phyloP scores from a whole-genome alignment of 2,888 invertebrate genomes.

The Drosophila stalkeri region DNA sequence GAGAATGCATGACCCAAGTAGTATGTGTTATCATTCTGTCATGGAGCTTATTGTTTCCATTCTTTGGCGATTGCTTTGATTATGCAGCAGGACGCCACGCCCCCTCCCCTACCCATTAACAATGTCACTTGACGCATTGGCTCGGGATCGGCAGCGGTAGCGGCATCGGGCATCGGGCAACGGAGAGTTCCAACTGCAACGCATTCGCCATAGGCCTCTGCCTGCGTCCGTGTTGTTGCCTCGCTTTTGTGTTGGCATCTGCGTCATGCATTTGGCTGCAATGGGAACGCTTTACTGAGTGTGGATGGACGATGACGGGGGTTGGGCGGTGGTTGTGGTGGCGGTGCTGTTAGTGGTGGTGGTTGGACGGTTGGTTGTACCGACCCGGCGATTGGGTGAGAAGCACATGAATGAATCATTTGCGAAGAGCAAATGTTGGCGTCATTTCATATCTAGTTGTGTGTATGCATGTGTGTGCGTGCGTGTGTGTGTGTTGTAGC shows the following conservation, averaged over 20 bases:
- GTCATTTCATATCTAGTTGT: conserved; percentile 64
- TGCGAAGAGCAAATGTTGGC: conserved; percentile 68
- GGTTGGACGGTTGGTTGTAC: conserved; percentile 11
- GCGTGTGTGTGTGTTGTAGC: not conserved
- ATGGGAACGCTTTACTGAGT: conserved; percentile 36
- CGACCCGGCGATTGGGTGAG: conserved; percentile 42
- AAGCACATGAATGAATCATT: conserved; percentile 75
- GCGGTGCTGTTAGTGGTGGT: not conserved
- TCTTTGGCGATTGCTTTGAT: conserved; percentile 37
- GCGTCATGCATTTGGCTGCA: conserved; percentile 76
- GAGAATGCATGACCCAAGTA: conserved; percentile 10
- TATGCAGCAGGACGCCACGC: conserved; percentile 24
- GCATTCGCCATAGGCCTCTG: conserved; percentile 50
- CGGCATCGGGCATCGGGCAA: not conserved
- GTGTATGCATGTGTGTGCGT: conserved; percentile 10
- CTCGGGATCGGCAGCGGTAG: not conserved
- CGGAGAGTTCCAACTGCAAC: conserved; percentile 19
- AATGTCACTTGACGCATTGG: conserved; percentile 19
- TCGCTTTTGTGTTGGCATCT: conserved; percentile 61
- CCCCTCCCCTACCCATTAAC: not conserved
- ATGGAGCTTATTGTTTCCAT: conserved; percentile 21
- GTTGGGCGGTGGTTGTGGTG: conserved; percentile 10
- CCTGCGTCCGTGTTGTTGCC: conserved; percentile 3
- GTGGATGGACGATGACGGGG: conserved; percentile 10
- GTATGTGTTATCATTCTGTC: conserved; percentile 29